A percentile compares a stretch with the other conserved stretches of the same genome.
phyloP scores from a whole-genome alignment of 2,797 vertebrate species.

The Avahi laniger region DNA sequence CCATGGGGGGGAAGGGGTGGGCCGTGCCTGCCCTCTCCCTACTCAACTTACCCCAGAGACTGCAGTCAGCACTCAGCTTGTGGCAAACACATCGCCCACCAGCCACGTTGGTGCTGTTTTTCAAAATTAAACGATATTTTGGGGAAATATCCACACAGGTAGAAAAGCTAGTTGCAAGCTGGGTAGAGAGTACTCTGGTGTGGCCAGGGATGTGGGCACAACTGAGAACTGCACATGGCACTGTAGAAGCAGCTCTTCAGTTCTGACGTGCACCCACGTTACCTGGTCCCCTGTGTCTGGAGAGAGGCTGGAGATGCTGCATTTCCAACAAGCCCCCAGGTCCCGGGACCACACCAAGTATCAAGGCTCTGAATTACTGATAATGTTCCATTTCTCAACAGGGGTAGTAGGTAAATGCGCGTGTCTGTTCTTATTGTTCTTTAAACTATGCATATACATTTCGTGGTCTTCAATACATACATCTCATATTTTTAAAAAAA shows the following conservation, averaged over 20 bases:
- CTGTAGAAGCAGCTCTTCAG: neutral
- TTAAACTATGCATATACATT: neutral
- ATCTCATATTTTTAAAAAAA: neutral
- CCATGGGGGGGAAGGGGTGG: no score
- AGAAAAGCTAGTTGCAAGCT: neutral
- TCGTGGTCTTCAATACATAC: neutral
- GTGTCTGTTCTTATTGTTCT: neutral
- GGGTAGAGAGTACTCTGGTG: neutral
- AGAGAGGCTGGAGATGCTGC: neutral
- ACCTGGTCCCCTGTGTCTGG: neutral
- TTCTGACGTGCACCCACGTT: rapidly evolving
- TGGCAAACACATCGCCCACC: neutral
- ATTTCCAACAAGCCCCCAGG: neutral
- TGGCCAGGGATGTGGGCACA: neutral
- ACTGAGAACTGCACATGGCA: neutral
- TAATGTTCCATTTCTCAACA: neutral
- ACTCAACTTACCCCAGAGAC: neutral
- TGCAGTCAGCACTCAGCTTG: neutral
- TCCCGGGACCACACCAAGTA: rapidly evolving
- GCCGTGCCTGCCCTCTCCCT: no score
- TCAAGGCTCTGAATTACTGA: neutral
- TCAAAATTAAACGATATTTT: neutral
- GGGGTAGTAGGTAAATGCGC: neutral
- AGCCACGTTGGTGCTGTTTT: neutral
- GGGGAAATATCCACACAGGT: neutral